Base-by-base conservation (phyloP, 1,140 invertebrate species). In the Lanistes nyassanus region DNA sequence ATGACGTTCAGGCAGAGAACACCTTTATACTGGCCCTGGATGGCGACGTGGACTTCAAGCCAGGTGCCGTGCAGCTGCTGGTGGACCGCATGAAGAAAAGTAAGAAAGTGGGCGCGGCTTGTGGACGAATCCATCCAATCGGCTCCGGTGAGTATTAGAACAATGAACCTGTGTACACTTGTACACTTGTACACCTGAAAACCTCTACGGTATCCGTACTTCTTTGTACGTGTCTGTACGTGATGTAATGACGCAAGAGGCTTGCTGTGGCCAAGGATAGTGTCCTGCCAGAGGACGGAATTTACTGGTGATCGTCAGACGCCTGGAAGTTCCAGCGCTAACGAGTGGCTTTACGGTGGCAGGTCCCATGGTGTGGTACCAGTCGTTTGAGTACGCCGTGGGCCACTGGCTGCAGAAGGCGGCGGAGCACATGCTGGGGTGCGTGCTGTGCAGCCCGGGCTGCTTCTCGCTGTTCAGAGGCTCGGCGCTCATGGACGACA, bases 1-100 rank as follows among this genome's bases (percentile, higher is more conserved):
- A 47, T 56, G 98, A 97, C 85, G 96, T 98, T 92, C 70, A 76
- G 82, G 91, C 92, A 31, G 89, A 91, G 74, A 92, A 92, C 80
- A 92, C 91, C 0, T 92, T 87, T 77, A 83, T 92, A 31, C 82
- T 92, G 51, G 90, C 91, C 4, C 86, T 92, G 67, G 91, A 92
- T 76, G 91, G 91, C 47, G 91, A 92, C 78, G 90, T 92, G 65
- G 91, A 92, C 79, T 92, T 92, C 80, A 89, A 91, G 75, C 91
- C 91, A 3, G 81, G 87, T 31, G 89, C 91, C 53, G 90, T 92
- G 16, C 86, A 90, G 67, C 84, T 90, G 19, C 85, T 92, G 7
- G 85, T 92, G n/a, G 90, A 91, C 81, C 78, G 91, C 37, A 92
- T 92, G 91, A 91, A 88, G 76, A 91, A 90, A 71, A 91, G 91